Evolutionary conservation across 2,113 vertebrate species (phyloP), one percentile per base, ranked within the genome.

Genomic region (Prionailurus viverrinus): DNA sequence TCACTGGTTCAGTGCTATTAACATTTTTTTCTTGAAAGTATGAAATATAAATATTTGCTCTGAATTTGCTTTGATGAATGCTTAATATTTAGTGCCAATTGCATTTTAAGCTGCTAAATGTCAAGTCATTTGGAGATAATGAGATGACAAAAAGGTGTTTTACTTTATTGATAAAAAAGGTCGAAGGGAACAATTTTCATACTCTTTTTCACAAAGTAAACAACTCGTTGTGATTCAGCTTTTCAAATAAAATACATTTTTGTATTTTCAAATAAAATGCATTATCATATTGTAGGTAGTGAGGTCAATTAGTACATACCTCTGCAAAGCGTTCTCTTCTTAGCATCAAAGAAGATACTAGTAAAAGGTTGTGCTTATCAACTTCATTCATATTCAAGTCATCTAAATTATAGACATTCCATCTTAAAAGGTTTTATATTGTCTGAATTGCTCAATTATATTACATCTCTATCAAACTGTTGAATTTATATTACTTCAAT

Each of bases 321-420:
- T 97, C 29, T 36, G 33, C 69, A 92, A 73, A 98, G 13, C 16
- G 89, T 66, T 85, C 85, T 68, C 74, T 97, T 58, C 90, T 97
- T 97, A 93, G 89, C 23, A 96, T 95, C 65, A 98, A 81, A 98
- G 31, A 31, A 82, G 53, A 41, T 87, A 71, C 39, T 89, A 31
- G 36, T 83, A 82, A 96, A 95, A 98, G 53, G 33, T 96, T 7
- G 55, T 88, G 84, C 41, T 36, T 98, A 81, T 96, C 82, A 97
- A 91, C 9, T 97, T 89, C 65, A 94, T 98, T 98, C 85, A 71
- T 89, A 97, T 95, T 89, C 80, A 91, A 78, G 33, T 91, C 90
- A 12, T 95, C 48, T 95, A 95, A 97, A 97, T 97, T 98, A 97
- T 83, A 85, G 78, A 11, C 48, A 90, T 83, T 68, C 21, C n/a